phyloP scores from a whole-genome alignment of 2,113 vertebrate genomes.

The Myotis brandtii region DNA sequence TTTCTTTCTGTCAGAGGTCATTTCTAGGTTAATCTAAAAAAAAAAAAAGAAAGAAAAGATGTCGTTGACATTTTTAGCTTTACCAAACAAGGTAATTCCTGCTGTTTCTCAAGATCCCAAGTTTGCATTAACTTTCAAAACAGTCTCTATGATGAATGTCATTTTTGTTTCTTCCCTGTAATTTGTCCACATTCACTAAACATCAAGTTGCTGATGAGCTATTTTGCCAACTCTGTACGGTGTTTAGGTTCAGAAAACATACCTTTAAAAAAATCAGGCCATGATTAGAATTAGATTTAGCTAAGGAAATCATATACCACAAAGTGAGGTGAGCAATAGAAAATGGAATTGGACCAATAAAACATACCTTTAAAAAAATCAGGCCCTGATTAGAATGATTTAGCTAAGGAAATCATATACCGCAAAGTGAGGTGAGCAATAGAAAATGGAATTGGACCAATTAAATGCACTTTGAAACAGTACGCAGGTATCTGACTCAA shows the following conservation, averaged over 20 bases:
- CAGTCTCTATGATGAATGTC: slow-evolving; percentile 32
- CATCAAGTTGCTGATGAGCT: neutral
- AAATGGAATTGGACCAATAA: slow-evolving; percentile 42
- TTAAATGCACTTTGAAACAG: slow-evolving; percentile 62
- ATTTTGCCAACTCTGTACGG: neutral
- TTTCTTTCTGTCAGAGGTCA: slow-evolving; percentile 68
- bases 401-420: slow-evolving; percentile 30
- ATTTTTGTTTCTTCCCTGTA: slow-evolving; percentile 25
- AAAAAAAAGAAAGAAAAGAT: neutral
- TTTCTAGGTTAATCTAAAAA: slow-evolving; percentile 62
- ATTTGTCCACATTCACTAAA: slow-evolving; percentile 48
- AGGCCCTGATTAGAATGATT: neutral
- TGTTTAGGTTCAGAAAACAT: neutral
- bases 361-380: neutral
- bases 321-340: neutral
- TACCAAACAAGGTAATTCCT: slow-evolving; percentile 30
- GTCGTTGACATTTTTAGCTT: slow-evolving; percentile 24
- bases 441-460: slow-evolving; percentile 45
- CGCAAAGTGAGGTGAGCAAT: neutral
- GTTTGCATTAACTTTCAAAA: slow-evolving; percentile 47
- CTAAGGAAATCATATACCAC: slow-evolving; percentile 4
- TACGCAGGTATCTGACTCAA: neutral
- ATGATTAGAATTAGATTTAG: neutral
- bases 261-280: neutral
- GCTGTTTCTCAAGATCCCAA: neutral